Conservation (phyloP, 2,113 vertebrate genomes). For the Etheostoma cragini region DNA sequence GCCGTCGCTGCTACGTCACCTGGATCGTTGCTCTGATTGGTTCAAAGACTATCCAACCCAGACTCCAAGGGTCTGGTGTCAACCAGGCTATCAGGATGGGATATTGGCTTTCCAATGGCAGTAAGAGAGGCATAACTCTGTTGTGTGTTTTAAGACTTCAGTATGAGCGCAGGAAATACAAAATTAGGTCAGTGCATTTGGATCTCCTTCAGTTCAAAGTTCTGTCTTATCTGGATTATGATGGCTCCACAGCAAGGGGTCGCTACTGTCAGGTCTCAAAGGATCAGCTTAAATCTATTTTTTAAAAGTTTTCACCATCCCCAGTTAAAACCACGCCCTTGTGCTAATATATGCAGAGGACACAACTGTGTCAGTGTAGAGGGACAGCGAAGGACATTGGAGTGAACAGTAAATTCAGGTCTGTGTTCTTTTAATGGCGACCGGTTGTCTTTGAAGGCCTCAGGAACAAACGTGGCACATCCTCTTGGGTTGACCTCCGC, state of each 20-base stretch:
- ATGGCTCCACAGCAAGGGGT: neutral
- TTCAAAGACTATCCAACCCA: too few species aligned
- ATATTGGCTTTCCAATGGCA: neutral
- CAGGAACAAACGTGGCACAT: neutral
- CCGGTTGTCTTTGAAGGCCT: conserved; percentile 34
- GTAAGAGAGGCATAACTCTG: neutral
- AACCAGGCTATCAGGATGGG: neutral
- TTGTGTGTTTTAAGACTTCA: too few species aligned
- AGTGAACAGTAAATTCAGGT: neutral
- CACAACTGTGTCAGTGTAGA: neutral
- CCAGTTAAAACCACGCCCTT: neutral
- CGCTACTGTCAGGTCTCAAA: neutral
- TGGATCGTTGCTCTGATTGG: too few species aligned
- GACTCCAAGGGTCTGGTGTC: too few species aligned
- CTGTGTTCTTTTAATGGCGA: neutral
- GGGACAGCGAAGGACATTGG: neutral
- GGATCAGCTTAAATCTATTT: too few species aligned
- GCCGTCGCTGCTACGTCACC: too few species aligned
- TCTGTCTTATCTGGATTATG: neutral
- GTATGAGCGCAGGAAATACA: neutral
- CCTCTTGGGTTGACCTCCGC: neutral
- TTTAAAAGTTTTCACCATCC: neutral
- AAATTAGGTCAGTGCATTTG: neutral
- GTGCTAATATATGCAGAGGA: conserved; percentile 11
- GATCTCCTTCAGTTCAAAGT: neutral